phyloP scores from a whole-genome alignment of 2,888 invertebrate species.

The Rhagium mordax region DNA sequence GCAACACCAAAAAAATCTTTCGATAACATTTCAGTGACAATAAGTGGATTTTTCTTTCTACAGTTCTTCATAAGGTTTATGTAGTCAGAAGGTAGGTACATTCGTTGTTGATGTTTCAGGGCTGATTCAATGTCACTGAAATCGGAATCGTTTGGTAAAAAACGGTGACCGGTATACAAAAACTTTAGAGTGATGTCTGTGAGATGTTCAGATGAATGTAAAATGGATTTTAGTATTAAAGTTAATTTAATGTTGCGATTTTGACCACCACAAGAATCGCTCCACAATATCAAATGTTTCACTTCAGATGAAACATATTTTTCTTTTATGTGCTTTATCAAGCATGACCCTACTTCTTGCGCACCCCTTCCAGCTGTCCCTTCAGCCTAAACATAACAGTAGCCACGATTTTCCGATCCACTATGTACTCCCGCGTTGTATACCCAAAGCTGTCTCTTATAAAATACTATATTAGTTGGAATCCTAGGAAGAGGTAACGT shows the following conservation, averaged over 20 bases:
- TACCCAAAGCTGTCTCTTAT: conserved; percentile 51
- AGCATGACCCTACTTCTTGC: conserved; percentile 49
- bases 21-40: neutral
- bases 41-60: conserved; percentile 44
- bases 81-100: conserved; percentile 45
- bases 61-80: conserved; percentile 44
- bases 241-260: conserved; percentile 45
- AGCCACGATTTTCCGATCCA: conserved; percentile 49
- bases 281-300: conserved; percentile 48
- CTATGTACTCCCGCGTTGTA: conserved; percentile 53
- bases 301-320: conserved; percentile 41
- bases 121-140: conserved; percentile 38
- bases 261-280: conserved; percentile 50
- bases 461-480: conserved; percentile 52
- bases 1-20: neutral
- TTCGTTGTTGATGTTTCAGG: conserved; percentile 47
- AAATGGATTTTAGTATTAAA: conserved; percentile 24
- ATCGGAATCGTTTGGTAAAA: conserved; percentile 50
- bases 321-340: conserved; percentile 42
- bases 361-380: conserved; percentile 53
- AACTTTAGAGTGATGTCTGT: conserved; percentile 30
- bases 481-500: conserved; percentile 51
- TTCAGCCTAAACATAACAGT: conserved; percentile 56
- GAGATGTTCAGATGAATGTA: conserved; percentile 4
- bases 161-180: conserved; percentile 50